Evolutionary conservation across 1,140 invertebrate genomes (phyloP).

Genomic region (Hermatobates lingyangjiaoensis): DNA sequence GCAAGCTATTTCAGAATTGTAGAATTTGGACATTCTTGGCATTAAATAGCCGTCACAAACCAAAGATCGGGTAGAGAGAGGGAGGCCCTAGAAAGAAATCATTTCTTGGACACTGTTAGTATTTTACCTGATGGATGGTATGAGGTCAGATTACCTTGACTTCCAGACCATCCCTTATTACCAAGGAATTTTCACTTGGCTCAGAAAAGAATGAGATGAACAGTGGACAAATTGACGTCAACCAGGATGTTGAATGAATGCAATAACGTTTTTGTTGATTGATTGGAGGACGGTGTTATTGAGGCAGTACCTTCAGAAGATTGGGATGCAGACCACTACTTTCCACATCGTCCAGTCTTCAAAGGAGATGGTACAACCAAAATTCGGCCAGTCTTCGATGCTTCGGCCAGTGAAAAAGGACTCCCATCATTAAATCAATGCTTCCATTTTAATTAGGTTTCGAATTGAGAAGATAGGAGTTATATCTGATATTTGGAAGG

Average conservation of each 20-base stretch:
- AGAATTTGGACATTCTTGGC: background rate
- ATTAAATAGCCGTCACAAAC: background rate
- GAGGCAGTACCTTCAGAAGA: background rate
- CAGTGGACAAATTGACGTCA: background rate
- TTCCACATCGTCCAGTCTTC: background rate
- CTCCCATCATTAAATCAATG: background rate
- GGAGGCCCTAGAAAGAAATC: background rate
- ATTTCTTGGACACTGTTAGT: background rate
- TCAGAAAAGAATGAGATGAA: background rate
- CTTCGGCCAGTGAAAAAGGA: background rate
- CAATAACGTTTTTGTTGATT: background rate
- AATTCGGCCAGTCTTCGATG: background rate
- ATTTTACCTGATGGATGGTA: background rate
- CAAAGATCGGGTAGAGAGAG: background rate
- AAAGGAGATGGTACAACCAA: background rate
- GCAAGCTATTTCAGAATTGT: background rate
- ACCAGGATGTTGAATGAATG: background rate
- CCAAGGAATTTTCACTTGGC: background rate
- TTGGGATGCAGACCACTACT: background rate
- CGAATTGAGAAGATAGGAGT: background rate
- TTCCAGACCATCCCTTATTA: background rate
- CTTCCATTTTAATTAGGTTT: background rate
- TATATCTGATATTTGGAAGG: background rate
- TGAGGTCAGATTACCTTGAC: background rate
- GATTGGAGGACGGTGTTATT: background rate